Evolutionary conservation across 2,888 invertebrate species (phyloP).

Genomic region (Salticus scenicus): DNA sequence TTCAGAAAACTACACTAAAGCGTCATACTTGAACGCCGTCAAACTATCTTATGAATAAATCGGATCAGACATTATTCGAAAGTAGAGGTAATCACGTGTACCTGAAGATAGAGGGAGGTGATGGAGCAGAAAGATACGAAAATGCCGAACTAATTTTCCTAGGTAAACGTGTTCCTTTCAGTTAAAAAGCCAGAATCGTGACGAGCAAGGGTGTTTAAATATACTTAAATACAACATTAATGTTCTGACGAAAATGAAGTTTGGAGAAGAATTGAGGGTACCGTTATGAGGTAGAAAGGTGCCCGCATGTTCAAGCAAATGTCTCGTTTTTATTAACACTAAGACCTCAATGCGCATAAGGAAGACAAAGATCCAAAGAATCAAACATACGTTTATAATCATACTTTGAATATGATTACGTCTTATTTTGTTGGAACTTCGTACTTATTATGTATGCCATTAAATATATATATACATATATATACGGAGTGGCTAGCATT

Average conservation of each 20-base stretch:
- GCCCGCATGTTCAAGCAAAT: no score
- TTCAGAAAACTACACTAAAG: not conserved
- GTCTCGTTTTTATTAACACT: no score
- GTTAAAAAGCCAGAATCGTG: slow-evolving; percentile 8
- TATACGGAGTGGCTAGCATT: no score
- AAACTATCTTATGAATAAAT: not conserved
- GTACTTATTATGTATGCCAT: no score
- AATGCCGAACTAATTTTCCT: slow-evolving; percentile 35
- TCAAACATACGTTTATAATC: no score
- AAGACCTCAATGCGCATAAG: no score
- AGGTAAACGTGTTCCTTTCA: slow-evolving; percentile 30
- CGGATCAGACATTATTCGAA: not conserved
- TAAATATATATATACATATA: no score
- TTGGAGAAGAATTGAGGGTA: not conserved
- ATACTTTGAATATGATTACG: no score
- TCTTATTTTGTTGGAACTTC: no score
- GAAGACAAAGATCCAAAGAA: no score
- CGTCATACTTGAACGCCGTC: slow-evolving; percentile 3
- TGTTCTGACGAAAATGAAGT: not conserved
- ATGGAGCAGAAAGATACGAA: slow-evolving; percentile 1
- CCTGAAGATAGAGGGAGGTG: not conserved
- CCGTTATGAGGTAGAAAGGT: not conserved
- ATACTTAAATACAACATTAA: not conserved
- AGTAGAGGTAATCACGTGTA: not conserved
- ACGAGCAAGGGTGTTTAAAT: not conserved